A percentile compares a stretch with the other conserved stretches of the same genome.
phyloP scores from a whole-genome alignment of 2,888 invertebrate genomes.

The Listrodromus nycthemerus region DNA sequence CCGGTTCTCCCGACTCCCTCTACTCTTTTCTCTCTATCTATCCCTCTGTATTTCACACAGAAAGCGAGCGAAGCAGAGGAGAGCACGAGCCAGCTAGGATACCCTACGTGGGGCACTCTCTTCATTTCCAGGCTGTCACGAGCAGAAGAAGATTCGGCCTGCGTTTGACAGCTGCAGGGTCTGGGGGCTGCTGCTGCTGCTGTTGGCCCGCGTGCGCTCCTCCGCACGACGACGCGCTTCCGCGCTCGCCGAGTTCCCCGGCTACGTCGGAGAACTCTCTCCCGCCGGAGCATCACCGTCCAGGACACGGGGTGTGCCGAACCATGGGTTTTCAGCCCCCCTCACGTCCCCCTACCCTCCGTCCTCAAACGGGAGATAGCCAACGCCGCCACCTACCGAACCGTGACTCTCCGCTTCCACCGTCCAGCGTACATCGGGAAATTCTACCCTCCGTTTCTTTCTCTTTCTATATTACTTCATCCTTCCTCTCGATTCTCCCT shows the following conservation, averaged over 20 bases:
- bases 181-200: slow-evolving; percentile 75
- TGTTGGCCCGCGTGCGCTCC: slow-evolving; percentile 47
- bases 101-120: slow-evolving; percentile 81
- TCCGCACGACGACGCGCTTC: slow-evolving; percentile 56
- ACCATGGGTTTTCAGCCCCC: slow-evolving; percentile 47
- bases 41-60: slow-evolving; percentile 34
- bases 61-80: slow-evolving; percentile 65
- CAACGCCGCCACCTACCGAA: slow-evolving; percentile 75
- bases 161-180: slow-evolving; percentile 84
- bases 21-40: background rate
- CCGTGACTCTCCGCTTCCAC: slow-evolving; percentile 61
- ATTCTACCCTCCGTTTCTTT: slow-evolving; percentile 61
- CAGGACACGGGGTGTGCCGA: slow-evolving; percentile 45
- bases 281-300: slow-evolving; percentile 22
- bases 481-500: slow-evolving; percentile 27
- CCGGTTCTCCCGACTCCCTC: slow-evolving; percentile 6
- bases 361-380: slow-evolving; percentile 10
- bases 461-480: slow-evolving; percentile 33
- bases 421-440: slow-evolving; percentile 73
- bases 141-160: slow-evolving; percentile 84
- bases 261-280: slow-evolving; percentile 61
- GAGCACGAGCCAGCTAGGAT: slow-evolving; percentile 74
- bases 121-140: slow-evolving; percentile 84
- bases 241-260: slow-evolving; percentile 46
- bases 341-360: background rate